Percentiles rank a stretch among this genome's conserved stretches.
phyloP scores from a whole-genome alignment of 2,113 vertebrate genomes.

The Chunga burmeisteri region DNA sequence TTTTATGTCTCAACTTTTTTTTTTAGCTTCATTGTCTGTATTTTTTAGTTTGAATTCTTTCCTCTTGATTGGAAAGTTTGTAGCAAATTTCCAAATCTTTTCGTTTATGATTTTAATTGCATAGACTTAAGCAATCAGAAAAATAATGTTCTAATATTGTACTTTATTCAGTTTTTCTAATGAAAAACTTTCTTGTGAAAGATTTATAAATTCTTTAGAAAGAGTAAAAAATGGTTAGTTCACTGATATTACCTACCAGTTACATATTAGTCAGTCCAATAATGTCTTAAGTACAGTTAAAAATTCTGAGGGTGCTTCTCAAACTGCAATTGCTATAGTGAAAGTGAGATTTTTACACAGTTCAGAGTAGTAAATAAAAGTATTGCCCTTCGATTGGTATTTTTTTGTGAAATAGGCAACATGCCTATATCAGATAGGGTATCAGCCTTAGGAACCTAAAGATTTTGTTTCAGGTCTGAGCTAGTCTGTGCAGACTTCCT shows the following conservation, averaged over 20 bases:
- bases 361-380: neutral
- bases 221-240: neutral
- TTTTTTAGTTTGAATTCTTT: neutral
- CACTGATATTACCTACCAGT: neutral
- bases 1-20: neutral
- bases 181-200: neutral
- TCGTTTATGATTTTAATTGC: neutral
- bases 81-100: neutral
- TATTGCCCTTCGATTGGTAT: neutral
- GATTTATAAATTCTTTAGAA: neutral
- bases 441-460: neutral
- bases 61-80: neutral
- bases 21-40: neutral
- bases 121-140: neutral
- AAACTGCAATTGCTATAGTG: neutral
- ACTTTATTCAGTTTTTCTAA: neutral
- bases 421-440: neutral
- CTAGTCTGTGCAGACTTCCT: neutral
- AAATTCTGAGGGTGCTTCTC: neutral
- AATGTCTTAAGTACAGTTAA: neutral
- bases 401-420: neutral
- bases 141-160: neutral
- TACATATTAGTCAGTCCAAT: neutral
- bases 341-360: neutral
- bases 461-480: neutral